Conservation (phyloP, 64 coral and sea anemone species). For the Porites lutea region DNA sequence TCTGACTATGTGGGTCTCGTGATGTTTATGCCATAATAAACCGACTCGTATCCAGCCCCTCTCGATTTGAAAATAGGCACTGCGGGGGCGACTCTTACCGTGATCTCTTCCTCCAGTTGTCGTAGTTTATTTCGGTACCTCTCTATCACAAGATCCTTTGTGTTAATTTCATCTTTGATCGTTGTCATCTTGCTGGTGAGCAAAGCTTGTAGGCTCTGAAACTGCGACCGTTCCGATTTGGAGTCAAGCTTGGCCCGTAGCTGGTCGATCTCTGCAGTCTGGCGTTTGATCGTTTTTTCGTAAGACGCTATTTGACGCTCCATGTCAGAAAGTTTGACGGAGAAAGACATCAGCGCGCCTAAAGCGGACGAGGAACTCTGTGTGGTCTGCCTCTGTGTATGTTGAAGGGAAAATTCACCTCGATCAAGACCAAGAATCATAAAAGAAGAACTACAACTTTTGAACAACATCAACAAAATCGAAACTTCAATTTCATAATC, state of each 20-base stretch:
- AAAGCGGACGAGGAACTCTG: slow-evolving; percentile 50
- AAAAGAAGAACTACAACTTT: too few relatives aligned
- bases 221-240: slow-evolving; percentile 41
- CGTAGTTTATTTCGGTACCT: slow-evolving; percentile 48
- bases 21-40: too few relatives aligned
- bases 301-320: slow-evolving; percentile 38
- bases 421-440: neutral
- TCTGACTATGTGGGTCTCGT: too few relatives aligned
- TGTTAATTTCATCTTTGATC: slow-evolving; percentile 22
- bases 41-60: too few relatives aligned
- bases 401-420: neutral
- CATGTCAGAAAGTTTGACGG: slow-evolving; percentile 40
- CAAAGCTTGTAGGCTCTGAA: neutral
- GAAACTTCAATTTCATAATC: too few relatives aligned
- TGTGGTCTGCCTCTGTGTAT: slow-evolving; percentile 14
- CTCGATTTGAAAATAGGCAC: neutral
- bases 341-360: slow-evolving; percentile 50
- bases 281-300: slow-evolving; percentile 44
- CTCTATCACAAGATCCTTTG: slow-evolving; percentile 32
- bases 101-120: slow-evolving; percentile 15
- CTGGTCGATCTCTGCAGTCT: slow-evolving; percentile 22
- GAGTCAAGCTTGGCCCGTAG: slow-evolving; percentile 16
- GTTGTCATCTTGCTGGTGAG: slow-evolving; percentile 32
- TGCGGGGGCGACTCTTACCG: slow-evolving; percentile 19
- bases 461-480: too few relatives aligned